These are phyloP conservation scores for Probosciger aterrimus DNA, from an alignment of 2,113 vertebrate genomes.

Conservation along the genomic window DNA sequence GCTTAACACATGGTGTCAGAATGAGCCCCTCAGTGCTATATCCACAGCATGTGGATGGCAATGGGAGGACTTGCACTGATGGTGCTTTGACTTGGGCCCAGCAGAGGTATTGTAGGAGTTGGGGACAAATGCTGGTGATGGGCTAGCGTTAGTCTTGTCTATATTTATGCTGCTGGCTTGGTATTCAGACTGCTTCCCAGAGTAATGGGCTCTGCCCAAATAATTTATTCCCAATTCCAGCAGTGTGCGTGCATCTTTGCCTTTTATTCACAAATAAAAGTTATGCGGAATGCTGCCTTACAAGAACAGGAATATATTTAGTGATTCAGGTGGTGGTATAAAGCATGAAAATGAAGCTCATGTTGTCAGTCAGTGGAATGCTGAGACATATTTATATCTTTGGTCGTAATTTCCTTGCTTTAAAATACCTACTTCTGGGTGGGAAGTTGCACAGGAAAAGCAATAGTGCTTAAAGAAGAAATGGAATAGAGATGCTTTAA, in stretches of 20 bases:
- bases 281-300: conserved; percentile 24
- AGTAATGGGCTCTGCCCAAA: conserved; percentile 36
- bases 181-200: conserved; percentile 27
- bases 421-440: conserved; percentile 24
- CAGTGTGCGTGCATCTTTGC: not conserved
- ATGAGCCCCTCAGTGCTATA: not conserved
- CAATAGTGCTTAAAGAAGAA: conserved; percentile 30
- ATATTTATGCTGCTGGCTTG: conserved; percentile 16
- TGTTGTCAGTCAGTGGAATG: conserved; percentile 54
- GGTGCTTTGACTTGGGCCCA: not conserved
- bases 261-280: conserved; percentile 47
- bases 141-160: not conserved
- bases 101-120: not conserved
- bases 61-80: not conserved
- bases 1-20: not conserved
- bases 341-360: conserved; percentile 56
- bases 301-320: conserved; percentile 61
- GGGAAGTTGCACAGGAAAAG: not conserved
- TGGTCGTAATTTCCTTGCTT: conserved; percentile 51
- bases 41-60: not conserved
- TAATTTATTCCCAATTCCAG: conserved; percentile 51
- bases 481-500: conserved; percentile 19
- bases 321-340: conserved; percentile 53
- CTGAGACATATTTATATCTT: conserved; percentile 38
- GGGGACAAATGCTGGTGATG: not conserved